These are phyloP conservation scores for Florisuga fusca DNA, from an alignment of 2,797 vertebrate genomes.

Conservation along the genomic window DNA sequence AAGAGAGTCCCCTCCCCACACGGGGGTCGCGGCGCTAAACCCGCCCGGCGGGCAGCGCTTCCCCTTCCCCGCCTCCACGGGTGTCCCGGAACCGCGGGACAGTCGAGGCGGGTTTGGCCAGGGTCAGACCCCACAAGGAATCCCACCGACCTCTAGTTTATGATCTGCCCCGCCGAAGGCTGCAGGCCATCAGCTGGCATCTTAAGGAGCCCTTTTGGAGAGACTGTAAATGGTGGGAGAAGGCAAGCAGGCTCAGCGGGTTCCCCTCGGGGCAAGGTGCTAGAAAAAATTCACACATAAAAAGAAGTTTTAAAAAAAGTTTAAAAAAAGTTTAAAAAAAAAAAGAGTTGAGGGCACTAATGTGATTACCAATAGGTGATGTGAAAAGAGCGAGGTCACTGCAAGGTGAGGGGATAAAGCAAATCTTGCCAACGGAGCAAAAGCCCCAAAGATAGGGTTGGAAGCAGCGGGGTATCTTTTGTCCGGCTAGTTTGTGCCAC, in stretches of 20 bases:
- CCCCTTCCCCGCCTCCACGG: no score
- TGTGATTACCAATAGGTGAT: not conserved
- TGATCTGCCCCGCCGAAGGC: not conserved
- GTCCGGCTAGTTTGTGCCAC: no score
- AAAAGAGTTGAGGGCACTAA: no score
- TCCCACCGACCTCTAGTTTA: no score
- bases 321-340: no score
- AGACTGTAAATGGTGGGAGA: fast-evolving
- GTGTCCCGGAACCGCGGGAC: no score
- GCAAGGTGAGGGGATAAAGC: not conserved
- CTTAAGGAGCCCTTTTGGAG: not conserved
- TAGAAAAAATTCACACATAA: no score
- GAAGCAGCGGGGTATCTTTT: not conserved
- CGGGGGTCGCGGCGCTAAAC: not conserved
- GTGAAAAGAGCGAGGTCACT: fast-evolving
- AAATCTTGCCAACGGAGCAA: not conserved
- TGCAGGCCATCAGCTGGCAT: fast-evolving
- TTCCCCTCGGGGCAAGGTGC: fast-evolving
- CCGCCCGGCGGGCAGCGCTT: not conserved
- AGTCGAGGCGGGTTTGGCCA: not conserved
- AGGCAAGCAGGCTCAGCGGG: fast-evolving
- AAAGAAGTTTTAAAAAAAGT: no score
- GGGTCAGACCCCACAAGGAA: no score
- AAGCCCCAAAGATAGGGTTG: fast-evolving
- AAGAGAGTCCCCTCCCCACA: not conserved